Evolutionary conservation across 2,888 invertebrate species (phyloP).

Genomic region (Kryphioiulus occultus): DNA sequence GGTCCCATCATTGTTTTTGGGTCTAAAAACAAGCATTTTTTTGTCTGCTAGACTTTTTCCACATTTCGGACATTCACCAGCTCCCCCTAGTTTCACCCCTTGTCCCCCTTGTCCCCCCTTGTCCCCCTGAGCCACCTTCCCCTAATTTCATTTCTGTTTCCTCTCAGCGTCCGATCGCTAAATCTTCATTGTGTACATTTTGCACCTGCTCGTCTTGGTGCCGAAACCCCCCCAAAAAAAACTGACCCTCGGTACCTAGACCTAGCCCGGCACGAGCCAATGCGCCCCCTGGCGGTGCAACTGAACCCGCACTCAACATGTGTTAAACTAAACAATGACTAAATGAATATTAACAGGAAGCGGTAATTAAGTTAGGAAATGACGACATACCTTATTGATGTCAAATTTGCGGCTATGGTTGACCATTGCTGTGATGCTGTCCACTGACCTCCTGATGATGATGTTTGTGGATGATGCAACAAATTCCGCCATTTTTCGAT

Average conservation of each 20-base stretch:
- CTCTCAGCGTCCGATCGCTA: constrained; percentile 13
- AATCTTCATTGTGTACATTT: constrained; percentile 45
- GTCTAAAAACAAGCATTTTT: background rate
- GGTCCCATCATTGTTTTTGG: too few species aligned
- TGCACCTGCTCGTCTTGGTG: constrained; percentile 40
- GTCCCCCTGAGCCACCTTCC: background rate
- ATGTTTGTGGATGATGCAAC: too few species aligned
- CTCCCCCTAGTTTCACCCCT: too few species aligned
- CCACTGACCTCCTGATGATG: too few species aligned
- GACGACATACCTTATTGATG: too few species aligned
- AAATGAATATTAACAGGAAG: too few species aligned
- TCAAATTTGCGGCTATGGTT: too few species aligned
- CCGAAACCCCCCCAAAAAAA: background rate
- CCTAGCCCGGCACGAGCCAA: background rate
- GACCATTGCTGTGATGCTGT: too few species aligned
- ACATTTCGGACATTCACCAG: too few species aligned
- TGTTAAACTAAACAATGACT: too few species aligned
- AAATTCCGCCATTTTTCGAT: too few species aligned
- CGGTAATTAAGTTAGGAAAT: too few species aligned
- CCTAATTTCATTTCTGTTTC: background rate
- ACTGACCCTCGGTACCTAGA: background rate
- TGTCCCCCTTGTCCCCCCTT: background rate
- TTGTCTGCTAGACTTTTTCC: background rate
- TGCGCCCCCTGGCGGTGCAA: background rate
- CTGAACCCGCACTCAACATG: background rate